phyloP scores from a whole-genome alignment of 2,113 vertebrate genomes.

The Mungos mungo region DNA sequence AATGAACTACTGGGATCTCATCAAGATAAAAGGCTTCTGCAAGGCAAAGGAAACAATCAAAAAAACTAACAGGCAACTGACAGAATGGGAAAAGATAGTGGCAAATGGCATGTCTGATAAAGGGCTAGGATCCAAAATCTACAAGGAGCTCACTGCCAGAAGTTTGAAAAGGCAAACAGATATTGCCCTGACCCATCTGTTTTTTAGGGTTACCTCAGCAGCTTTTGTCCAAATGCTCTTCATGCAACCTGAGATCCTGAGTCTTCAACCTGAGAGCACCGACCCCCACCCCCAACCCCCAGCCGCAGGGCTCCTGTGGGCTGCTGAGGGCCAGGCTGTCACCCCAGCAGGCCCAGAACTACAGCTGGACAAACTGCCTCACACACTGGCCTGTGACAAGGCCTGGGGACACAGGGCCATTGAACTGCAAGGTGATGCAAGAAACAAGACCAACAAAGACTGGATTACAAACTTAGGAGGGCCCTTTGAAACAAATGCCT shows the following conservation, averaged over 20 bases:
- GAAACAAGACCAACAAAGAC: background rate
- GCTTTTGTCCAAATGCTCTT: background rate
- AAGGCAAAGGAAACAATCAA: too few relatives aligned
- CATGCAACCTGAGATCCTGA: background rate
- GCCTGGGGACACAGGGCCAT: too few relatives aligned
- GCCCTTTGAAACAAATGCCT: background rate
- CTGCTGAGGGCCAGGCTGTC: too few relatives aligned
- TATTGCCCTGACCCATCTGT: background rate
- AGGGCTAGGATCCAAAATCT: too few relatives aligned
- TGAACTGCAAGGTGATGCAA: background rate
- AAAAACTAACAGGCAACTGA: too few relatives aligned
- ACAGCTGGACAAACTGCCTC: accelerated
- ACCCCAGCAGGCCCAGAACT: too few relatives aligned
- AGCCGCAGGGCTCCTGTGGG: background rate
- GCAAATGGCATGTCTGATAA: too few relatives aligned
- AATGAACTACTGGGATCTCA: too few relatives aligned
- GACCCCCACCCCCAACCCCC: background rate
- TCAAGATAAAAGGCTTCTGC: too few relatives aligned
- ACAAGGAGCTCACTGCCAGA: too few relatives aligned
- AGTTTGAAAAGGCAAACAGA: background rate
- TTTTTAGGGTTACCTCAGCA: background rate
- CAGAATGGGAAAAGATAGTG: too few relatives aligned
- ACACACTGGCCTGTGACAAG: too few relatives aligned
- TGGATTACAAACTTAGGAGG: background rate
- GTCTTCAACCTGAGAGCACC: background rate